A percentile compares a stretch with the other conserved stretches of the same genome.
These are phyloP conservation scores for Bedellia somnulentella DNA, from an alignment of 2,888 invertebrate species.

Conservation along the genomic window DNA sequence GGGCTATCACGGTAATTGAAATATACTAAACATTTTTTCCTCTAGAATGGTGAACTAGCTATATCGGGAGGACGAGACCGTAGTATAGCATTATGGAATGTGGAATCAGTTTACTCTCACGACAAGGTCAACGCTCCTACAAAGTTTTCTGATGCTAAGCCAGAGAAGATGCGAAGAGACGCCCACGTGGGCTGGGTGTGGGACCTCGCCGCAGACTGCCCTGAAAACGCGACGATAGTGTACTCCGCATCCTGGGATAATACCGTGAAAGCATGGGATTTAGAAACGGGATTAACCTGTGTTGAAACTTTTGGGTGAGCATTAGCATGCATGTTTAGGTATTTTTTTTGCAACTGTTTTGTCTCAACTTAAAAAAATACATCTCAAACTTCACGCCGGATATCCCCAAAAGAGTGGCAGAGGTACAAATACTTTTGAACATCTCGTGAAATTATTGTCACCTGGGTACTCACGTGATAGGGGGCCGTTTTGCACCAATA, in stretches of 20 bases:
- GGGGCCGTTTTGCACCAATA: too few species aligned
- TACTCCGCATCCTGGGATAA: conserved; percentile 67
- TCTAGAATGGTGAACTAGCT: conserved; percentile 47
- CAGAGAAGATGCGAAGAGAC: conserved; percentile 30
- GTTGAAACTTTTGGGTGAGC: conserved; percentile 48
- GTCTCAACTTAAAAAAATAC: too few species aligned
- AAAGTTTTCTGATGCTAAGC: conserved; percentile 18
- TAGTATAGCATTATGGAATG: conserved; percentile 54
- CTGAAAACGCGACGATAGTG: conserved; percentile 35
- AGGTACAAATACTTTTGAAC: too few species aligned
- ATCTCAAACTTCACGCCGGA: too few species aligned
- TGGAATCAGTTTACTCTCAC: conserved; percentile 27
- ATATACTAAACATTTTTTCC: background rate
- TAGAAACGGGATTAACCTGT: conserved; percentile 37
- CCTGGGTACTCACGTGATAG: too few species aligned
- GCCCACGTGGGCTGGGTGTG: conserved; percentile 69
- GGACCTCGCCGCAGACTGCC: conserved; percentile 52
- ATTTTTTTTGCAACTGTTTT: conserved; percentile 1
- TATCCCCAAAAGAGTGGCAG: too few species aligned
- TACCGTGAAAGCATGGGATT: conserved; percentile 60
- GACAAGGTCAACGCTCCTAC: conserved; percentile 20
- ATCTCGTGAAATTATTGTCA: too few species aligned
- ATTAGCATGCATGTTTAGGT: background rate
- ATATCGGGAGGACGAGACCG: conserved; percentile 64
- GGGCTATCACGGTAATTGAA: too few species aligned